Base-by-base conservation (phyloP, 2,888 invertebrate genomes). In the Stomorhina lunata region DNA sequence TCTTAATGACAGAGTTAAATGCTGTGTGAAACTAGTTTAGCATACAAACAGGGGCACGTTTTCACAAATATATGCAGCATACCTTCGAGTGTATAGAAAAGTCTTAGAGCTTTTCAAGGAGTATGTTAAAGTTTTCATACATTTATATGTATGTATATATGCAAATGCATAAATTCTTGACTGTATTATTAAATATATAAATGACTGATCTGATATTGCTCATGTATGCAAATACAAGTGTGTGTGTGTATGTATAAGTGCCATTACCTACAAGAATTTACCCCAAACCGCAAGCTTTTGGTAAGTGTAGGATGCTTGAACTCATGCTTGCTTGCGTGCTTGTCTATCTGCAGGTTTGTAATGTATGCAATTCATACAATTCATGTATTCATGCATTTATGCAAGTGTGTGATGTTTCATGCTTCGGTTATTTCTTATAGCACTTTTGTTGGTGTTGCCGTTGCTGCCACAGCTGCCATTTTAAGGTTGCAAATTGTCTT, bases 1-100 rank as follows among this genome's bases (percentile, higher is more conserved):
- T 59, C 37, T 55, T 59, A 59, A 57, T 78, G 81, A 78, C 81
- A 81, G 69, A 69, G 48, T 81, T 78, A 69, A 81, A 81, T 78
- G 65, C 50, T 45, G 78, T 69, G 69, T 78, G 55, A 78, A 81
- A 78, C 68, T 73, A 69, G 40, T 65, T 55, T 34, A 20, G 15
- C 22, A 65, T 10, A 75, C 53, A 20, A 1, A 6, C 10, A 65
- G 17, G 48, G 2, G 27, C 7, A 29, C 40, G 20, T n/a, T 12
- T 25, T 2, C 12, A 9, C 5, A 7, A 20, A 45, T 10, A 48
- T 12, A 72, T 34, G 7, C 37, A 72, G n/a, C n/a, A n/a, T n/a
- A n/a, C n/a, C n/a, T n/a, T n/a, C n/a, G n/a, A n/a, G n/a, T n/a
- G n/a, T n/a, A n/a, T n/a, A n/a, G n/a, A n/a, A n/a, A n/a, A n/a